Evolutionary conservation across 2,113 vertebrate genomes (phyloP), one percentile per base, ranked within the genome.

Genomic region (Epinephelus fuscoguttatus): DNA sequence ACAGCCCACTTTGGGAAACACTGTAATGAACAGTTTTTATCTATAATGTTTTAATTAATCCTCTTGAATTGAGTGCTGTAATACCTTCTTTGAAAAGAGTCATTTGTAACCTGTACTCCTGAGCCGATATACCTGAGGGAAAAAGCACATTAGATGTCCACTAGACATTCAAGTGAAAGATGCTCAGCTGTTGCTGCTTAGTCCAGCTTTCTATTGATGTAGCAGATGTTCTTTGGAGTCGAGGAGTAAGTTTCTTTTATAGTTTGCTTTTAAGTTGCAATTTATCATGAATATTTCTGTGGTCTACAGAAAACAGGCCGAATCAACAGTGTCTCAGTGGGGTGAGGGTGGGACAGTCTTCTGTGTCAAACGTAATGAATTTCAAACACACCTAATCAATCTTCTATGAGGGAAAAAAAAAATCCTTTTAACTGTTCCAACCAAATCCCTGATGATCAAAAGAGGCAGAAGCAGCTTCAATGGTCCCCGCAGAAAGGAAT

Each of bases 361-460:
- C 49, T 77, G 21, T 78, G 49, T 71, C 5, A 55, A 40, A 18
- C 27, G 14, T 68, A 63, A 82, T 88, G 59, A 78, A 86, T 82
- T 89, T 89, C 81, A 84, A 89, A 88, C 68, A 67, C 60, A 72
- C 30, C 78, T 82, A 71, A 84, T 84, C 68, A 87, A 68, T 70
- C 76, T 61, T 84, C 53, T 76, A 27, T 73, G 59, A 62, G 60
- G 37, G 19, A 30, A 53, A 69, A 25, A 25, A 78, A 77, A 78
- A 68, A 80, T 49, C 80, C 82, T 83, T 89, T 83, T 81, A 76
- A 80, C 75, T 70, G 55, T 71, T 77, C 62, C 68, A 85, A 49
- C 86, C 59, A 81, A 89, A 84, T 86, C 76, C 56, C 59, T 25
- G 56, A 75, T 69, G 80, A 92, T 90, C 84, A 90, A 90, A 89